Base-by-base conservation (phyloP, 2,888 invertebrate species). In the Teleiodes luculella region DNA sequence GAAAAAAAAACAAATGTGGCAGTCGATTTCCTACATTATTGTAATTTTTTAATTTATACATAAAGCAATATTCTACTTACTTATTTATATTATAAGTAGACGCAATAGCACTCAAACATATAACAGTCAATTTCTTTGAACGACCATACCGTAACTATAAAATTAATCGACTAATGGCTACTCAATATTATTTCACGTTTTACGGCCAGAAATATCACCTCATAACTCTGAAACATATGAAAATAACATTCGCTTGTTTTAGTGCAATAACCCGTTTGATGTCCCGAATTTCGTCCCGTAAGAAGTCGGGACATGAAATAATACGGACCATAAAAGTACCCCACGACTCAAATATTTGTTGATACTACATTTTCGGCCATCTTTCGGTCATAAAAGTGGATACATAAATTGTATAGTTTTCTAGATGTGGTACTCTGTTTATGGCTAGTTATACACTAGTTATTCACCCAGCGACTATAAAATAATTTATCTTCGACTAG, bases 301-400 rank as follows among this genome's bases (percentile, higher is more conserved):
- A 63, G 60, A 41, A 41, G 61, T 65, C 61, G 62, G 58, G 66
- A 59, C 58, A 57, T 74, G 66, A 71, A 71, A 70, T 74, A 66
- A 76, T 68, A 63, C 61, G 37, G 36, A 50, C 57, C 61, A 65
- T 78, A 76, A 78, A 78, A 68, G 58, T 41, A 58, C 55, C 60
- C 60, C 57, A 57, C 58, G 59, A 60, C 67, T 68, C 70, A 72
- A 75, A 76, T 76, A 76, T 78, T 78, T 74, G 71, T 67, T 65
- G 65, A 64, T 68, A 64, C 58, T 52, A 56, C 64, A 56, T 62
- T 62, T 65, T 61, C 60, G 62, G 58, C 60, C 67, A 64, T 69
- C 64, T 64, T 68, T 55, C 57, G 55, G 60, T 59, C 64, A 57
- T 68, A 72, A 69, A 72, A 63, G 10, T 49, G 18, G 41, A 18